These are phyloP conservation scores for Thera obeliscata DNA, from an alignment of 2,888 invertebrate genomes.

Conservation along the genomic window DNA sequence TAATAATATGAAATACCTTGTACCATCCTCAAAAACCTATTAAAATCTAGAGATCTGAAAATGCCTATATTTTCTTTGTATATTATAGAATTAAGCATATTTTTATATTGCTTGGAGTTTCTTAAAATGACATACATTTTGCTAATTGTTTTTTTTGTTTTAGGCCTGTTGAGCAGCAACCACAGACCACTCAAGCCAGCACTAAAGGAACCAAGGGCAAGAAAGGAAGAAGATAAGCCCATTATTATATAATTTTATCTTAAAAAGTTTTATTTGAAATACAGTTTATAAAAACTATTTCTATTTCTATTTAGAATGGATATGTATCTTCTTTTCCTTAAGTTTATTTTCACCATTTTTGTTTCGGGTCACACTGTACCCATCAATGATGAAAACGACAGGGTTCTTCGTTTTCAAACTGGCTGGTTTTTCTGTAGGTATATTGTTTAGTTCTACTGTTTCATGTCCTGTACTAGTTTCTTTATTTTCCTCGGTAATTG, in stretches of 20 bases:
- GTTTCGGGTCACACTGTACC: slow-evolving; percentile 75
- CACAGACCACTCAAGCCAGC: slow-evolving; percentile 66
- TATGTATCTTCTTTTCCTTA: slow-evolving; percentile 64
- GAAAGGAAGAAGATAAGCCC: slow-evolving; percentile 74
- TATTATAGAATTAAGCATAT: too few relatives aligned
- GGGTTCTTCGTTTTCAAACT: slow-evolving; percentile 51
- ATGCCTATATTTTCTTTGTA: too few relatives aligned
- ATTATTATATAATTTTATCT: slow-evolving; percentile 37
- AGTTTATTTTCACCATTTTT: slow-evolving; percentile 74
- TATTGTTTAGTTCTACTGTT: slow-evolving; percentile 39
- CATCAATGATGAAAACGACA: slow-evolving; percentile 73
- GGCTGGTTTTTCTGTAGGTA: slow-evolving; percentile 41
- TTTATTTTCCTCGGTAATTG: slow-evolving; percentile 73
- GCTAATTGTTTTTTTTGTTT: slow-evolving; percentile 42
- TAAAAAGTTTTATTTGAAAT: slow-evolving; percentile 35
- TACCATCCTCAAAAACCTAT: too few relatives aligned
- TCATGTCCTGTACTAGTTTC: slow-evolving; percentile 70
- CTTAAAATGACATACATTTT: too few relatives aligned
- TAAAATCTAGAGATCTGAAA: too few relatives aligned
- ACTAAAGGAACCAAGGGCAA: slow-evolving; percentile 74
- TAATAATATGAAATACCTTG: too few relatives aligned
- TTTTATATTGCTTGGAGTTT: not conserved
- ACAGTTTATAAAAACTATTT: slow-evolving; percentile 28
- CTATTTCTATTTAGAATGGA: slow-evolving; percentile 50
- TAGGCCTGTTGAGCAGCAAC: slow-evolving; percentile 78